phyloP scores from a whole-genome alignment of 1,140 invertebrate species.

The Anadara kagoshimensis region DNA sequence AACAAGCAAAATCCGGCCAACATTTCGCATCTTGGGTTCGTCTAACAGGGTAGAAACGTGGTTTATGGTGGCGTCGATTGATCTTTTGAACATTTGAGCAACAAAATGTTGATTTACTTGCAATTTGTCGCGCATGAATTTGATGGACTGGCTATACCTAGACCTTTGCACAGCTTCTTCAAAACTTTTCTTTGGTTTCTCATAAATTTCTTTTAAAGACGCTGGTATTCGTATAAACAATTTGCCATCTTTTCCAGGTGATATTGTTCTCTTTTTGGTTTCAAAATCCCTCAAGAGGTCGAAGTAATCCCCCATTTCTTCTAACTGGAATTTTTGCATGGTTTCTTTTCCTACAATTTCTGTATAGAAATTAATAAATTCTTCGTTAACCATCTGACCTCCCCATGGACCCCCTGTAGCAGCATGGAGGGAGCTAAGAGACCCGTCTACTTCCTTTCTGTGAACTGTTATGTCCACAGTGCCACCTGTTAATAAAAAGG shows the following conservation, averaged over 20 bases:
- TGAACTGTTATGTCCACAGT: slow-evolving; percentile 80
- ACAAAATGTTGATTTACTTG: slow-evolving; percentile 13
- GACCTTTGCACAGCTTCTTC: slow-evolving; percentile 1
- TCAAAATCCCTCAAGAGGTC: slow-evolving; percentile 23
- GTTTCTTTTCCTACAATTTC: slow-evolving; percentile 5
- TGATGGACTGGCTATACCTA: neutral
- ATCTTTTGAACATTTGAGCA: slow-evolving; percentile 13
- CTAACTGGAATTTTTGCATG: slow-evolving; percentile 4
- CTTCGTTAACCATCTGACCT: slow-evolving; percentile 57
- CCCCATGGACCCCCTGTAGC: slow-evolving; percentile 78
- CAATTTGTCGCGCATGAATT: slow-evolving; percentile 21
- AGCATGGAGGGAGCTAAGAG: slow-evolving; percentile 77
- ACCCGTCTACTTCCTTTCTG: slow-evolving; percentile 73
- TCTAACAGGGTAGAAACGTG: slow-evolving; percentile 14
- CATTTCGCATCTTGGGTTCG: slow-evolving; percentile 9
- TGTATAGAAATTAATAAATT: slow-evolving; percentile 1
- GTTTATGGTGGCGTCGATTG: slow-evolving; percentile 20
- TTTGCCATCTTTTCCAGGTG: slow-evolving; percentile 5
- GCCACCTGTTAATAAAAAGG: slow-evolving; percentile 71
- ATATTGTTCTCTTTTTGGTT: slow-evolving; percentile 5
- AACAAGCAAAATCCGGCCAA: slow-evolving; percentile 15
- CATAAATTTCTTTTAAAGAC: slow-evolving; percentile 18
- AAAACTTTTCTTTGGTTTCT: slow-evolving; percentile 14
- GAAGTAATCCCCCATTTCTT: slow-evolving; percentile 5
- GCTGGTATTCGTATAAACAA: slow-evolving; percentile 25